These are phyloP conservation scores for Lithophane ornitopus DNA, from an alignment of 2,888 invertebrate species.

Conservation along the genomic window DNA sequence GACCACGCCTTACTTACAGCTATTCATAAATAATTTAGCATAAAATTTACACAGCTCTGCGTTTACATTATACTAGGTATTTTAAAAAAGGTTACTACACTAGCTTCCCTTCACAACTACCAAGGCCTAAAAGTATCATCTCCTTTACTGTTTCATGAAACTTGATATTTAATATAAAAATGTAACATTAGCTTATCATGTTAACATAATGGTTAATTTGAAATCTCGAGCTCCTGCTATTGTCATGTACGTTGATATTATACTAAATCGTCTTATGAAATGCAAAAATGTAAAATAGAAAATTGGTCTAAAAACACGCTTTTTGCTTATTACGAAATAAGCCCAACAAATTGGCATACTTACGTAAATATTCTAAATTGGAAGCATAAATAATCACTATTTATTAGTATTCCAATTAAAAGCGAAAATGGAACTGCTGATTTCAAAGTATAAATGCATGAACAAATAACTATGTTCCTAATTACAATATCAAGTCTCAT, in stretches of 20 bases:
- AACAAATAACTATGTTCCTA: constrained; percentile 10
- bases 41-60: constrained; percentile 83
- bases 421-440: background rate
- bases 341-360: background rate
- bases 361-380: constrained; percentile 23
- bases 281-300: constrained; percentile 26
- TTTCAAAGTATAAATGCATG: constrained; percentile 46
- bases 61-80: constrained; percentile 68
- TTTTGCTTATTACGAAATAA: constrained; percentile 14
- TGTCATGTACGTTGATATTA: background rate
- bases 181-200: constrained; percentile 1
- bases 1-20: constrained; percentile 77
- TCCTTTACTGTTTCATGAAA: constrained; percentile 50
- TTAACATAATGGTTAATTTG: constrained; percentile 6
- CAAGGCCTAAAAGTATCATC: constrained; percentile 67
- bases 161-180: constrained; percentile 51
- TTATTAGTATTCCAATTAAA: constrained; percentile 8
- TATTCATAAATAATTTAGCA: constrained; percentile 88
- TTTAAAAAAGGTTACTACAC: constrained; percentile 63
- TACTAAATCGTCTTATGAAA: constrained; percentile 21
- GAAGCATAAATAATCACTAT: constrained; percentile 19
- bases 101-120: constrained; percentile 66
- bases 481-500: constrained; percentile 52
- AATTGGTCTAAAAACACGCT: constrained; percentile 11
- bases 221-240: constrained; percentile 32